Evolutionary conservation across 2,888 invertebrate genomes (phyloP).

Genomic region (Dicyrtomina minuta): DNA sequence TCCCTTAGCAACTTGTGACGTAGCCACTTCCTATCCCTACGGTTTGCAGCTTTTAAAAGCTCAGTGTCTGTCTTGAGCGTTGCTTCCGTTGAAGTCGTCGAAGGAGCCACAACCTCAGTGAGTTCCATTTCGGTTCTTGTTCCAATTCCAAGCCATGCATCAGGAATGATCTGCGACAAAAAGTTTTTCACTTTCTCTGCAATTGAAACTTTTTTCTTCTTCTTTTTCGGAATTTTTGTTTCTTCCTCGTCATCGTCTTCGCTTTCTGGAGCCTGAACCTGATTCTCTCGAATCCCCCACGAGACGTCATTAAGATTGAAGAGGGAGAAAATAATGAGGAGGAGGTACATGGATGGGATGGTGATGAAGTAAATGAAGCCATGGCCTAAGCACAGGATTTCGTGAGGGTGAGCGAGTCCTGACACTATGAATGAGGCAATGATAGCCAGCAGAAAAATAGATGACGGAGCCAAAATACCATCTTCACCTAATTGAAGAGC

Average conservation of each 20-base stretch:
- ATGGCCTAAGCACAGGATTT: constrained; percentile 72
- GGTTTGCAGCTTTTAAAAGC: no score
- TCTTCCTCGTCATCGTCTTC: no score
- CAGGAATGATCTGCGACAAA: no score
- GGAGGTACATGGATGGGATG: constrained; percentile 90
- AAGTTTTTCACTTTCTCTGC: no score
- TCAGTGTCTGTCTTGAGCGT: no score
- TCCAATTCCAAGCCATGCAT: no score
- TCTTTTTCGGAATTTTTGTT: constrained; percentile 45
- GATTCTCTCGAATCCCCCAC: constrained; percentile 87
- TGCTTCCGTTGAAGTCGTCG: no score
- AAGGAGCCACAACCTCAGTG: no score
- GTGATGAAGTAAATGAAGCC: constrained; percentile 82
- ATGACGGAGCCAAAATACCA: constrained; percentile 78
- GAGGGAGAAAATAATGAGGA: constrained; percentile 85
- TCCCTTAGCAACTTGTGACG: no score
- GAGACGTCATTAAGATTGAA: constrained; percentile 91
- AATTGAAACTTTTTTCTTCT: no score
- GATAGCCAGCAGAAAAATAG: constrained; percentile 77
- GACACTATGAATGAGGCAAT: constrained; percentile 64
- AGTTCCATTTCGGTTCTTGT: no score
- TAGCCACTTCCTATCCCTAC: no score
- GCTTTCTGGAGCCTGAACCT: constrained; percentile 61
- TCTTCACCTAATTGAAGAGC: constrained; percentile 75
- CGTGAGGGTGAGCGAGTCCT: constrained; percentile 74